Conservation (phyloP, 1,140 invertebrate genomes). For the Propsilocerus akamusi region DNA sequence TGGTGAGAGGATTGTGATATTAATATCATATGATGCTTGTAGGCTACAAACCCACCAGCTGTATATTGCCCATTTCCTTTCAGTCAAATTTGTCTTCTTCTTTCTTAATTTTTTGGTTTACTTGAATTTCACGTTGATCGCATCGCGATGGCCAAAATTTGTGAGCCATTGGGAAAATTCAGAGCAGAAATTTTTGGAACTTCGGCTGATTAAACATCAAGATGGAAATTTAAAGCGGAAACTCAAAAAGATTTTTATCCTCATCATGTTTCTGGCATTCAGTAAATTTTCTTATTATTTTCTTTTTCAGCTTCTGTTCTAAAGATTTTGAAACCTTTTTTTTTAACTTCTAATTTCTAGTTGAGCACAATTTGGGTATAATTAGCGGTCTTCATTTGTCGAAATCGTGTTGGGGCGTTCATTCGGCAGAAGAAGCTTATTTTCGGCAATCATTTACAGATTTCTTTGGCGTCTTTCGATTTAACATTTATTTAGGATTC, state of each 20-base stretch:
- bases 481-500: neutral
- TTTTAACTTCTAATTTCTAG: neutral
- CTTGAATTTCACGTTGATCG: neutral
- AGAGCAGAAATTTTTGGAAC: neutral
- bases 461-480: neutral
- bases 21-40: neutral
- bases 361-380: neutral
- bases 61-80: neutral
- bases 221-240: neutral
- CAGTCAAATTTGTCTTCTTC: neutral
- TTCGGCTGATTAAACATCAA: neutral
- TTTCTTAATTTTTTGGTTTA: neutral
- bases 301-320: too few relatives aligned
- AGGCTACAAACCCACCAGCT: too few relatives aligned
- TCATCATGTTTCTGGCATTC: neutral
- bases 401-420: neutral
- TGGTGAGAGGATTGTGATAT: neutral
- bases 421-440: neutral
- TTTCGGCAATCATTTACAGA: neutral
- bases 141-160: neutral
- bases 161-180: neutral
- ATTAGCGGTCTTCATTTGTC: neutral
- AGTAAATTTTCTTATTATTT: neutral
- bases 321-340: too few relatives aligned
- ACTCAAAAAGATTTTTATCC: neutral